Base-by-base conservation (phyloP, 2,888 invertebrate species). In the Callimorpha dominula region DNA sequence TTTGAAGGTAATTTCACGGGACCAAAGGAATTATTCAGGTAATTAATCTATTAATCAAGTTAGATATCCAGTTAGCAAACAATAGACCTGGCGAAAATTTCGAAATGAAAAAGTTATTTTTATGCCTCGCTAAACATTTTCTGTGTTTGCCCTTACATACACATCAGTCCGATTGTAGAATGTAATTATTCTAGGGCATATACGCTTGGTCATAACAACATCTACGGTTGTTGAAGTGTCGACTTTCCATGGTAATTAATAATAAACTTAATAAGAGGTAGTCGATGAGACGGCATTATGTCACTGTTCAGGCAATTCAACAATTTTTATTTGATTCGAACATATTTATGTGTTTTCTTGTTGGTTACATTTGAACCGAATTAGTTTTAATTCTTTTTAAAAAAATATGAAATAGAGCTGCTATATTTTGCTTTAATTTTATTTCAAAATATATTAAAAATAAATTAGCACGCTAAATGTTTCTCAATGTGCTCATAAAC, bases 1-100 rank as follows among this genome's bases (percentile, higher is more conserved):
- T 87, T 87, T 81, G 81, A 84, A 84, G 86, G 86, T 87, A 88
- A 90, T 90, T 89, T 87, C 81, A 79, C 85, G 81, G 83, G 85
- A 86, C 86, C 82, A 82, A 82, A 85, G 79, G 82, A 82, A 87
- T 89, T 87, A 86, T 83, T 86, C 84, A 82, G 82, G 84, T 89
- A 90, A 89, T 90, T 89, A 90, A 88, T 89, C 88, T 85, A 84
- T 82, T 91, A 90, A 91, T 90, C 88, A 89, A 91, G 85, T 90
- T 87, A 87, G 86, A 86, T 88, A 87, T 90, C 87, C 86, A 82
- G 86, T 87, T 86, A 80, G 86, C 81, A 87, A 89, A 91, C 88
- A 90, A 86, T 50, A 82, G 82, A 82, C 75, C 76, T 85, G 81
- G 82, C 80, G 79, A 83, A 88, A 83, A 81, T 78, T 81, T 77